Percentiles rank a stretch among this genome's conserved stretches.
Evolutionary conservation across 2,113 vertebrate genomes (phyloP).

Genomic region (Tachycineta bicolor): DNA sequence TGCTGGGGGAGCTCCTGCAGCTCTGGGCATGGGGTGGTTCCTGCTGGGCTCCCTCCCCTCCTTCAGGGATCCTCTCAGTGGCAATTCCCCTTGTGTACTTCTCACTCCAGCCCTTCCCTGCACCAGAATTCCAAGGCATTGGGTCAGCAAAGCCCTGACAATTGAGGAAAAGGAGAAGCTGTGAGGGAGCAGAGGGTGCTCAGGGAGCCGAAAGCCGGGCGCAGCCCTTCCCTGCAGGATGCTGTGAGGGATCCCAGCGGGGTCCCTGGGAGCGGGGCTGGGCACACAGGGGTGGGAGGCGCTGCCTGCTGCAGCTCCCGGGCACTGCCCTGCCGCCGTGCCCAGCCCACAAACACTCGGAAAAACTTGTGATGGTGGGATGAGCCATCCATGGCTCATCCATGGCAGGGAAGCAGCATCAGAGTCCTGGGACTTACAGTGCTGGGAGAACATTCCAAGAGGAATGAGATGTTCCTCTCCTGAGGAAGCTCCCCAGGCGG

Average conservation of each 20-base stretch:
- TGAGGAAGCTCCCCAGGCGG: not conserved
- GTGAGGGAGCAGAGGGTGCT: rapidly evolving
- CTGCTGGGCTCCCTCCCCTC: not conserved
- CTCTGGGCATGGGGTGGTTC: rapidly evolving
- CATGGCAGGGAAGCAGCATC: not conserved
- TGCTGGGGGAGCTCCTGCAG: not conserved
- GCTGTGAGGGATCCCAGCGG: not conserved
- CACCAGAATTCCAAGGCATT: rapidly evolving
- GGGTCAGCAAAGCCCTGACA: too few species aligned
- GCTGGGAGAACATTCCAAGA: not conserved
- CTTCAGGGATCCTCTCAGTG: rapidly evolving
- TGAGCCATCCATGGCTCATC: too few species aligned
- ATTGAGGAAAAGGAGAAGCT: too few species aligned
- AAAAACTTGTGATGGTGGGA: not conserved
- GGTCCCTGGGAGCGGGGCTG: not conserved
- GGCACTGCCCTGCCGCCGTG: not conserved
- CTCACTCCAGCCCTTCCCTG: not conserved
- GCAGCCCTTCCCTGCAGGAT: not conserved
- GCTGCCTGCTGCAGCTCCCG: rapidly evolving
- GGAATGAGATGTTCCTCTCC: rapidly evolving
- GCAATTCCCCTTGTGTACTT: not conserved
- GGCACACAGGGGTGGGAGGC: not conserved
- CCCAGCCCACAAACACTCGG: not conserved
- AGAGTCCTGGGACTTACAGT: not conserved
- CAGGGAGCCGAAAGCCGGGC: rapidly evolving